Evolutionary conservation across 2,797 vertebrate genomes (phyloP), one percentile per base, ranked within the genome.

Genomic region (Molossus molossus): DNA sequence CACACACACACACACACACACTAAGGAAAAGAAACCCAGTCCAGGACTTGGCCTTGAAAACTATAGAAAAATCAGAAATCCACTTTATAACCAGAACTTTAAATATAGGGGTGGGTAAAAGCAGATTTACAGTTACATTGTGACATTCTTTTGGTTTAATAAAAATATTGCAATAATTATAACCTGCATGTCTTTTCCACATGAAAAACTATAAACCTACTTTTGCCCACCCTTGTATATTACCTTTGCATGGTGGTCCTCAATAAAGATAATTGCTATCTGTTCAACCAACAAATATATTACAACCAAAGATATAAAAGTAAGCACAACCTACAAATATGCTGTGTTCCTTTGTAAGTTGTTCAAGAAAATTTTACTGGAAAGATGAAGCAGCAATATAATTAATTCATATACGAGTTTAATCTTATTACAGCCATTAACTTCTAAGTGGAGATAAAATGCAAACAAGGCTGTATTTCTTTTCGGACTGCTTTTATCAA

Each of bases 401-500:
- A 96, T 92, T 80, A 94, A 95, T 84, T 96, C 84, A 50, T 33
- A 69, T 29, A n/a, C 1, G 15, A 91, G 80, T 91, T 94, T 83
- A 55, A 65, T 96, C 83, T 94, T 91, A 84, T 90, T 92, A 95
- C 8, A 87, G 57, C 50, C 75, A 94, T 92, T 96, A 76, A 57
- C 88, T 89, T 96, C 85, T 94, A 96, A 96, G 53, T 89, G 55
- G 81, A 89, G 37, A 87, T 67, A 90, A 17, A 69, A 96, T 37
- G 64, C 53, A 93, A 96, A 92, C 83, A 93, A 93, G 77, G 15
- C 25, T 50, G 53, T 88, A 91, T 91, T 96, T 95, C 90, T 96
- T 83, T 94, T 90, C 29, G 84, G 93, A 95, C 45, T 96, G 60
- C 29, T 97, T 67, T 93, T 93, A 96, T 91, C 95, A 96, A 95